phyloP scores from a whole-genome alignment of 2,888 invertebrate genomes.

The Drosophila suboccidentalis region DNA sequence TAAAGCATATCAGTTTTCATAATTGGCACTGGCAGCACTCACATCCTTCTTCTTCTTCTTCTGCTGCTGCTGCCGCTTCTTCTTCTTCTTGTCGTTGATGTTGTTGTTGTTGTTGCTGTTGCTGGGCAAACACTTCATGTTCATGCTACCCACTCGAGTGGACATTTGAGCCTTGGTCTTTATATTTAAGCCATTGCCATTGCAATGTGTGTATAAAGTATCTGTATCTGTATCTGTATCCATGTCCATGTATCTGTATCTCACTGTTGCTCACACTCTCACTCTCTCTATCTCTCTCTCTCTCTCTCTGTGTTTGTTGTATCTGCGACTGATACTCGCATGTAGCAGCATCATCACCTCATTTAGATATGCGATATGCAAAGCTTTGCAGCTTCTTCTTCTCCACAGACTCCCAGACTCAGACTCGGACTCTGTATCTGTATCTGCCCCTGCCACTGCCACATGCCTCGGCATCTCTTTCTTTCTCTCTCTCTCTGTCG shows the following conservation, averaged over 20 bases:
- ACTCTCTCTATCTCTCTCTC: neutral
- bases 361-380: constrained; percentile 80
- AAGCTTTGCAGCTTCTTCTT: constrained; percentile 57
- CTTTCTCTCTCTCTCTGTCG: neutral
- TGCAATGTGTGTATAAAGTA: constrained; percentile 39
- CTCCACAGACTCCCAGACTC: constrained; percentile 21
- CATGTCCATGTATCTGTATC: constrained; percentile 21
- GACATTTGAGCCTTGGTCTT: constrained; percentile 75
- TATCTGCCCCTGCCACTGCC: constrained; percentile 19
- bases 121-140: constrained; percentile 82
- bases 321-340: constrained; percentile 75
- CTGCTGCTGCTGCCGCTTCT: constrained; percentile 17
- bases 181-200: constrained; percentile 54
- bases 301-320: constrained; percentile 47
- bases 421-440: constrained; percentile 16
- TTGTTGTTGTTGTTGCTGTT: constrained; percentile 50
- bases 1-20: constrained; percentile 81
- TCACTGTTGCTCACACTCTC: neutral
- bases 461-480: constrained; percentile 22
- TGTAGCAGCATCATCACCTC: constrained; percentile 79
- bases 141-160: constrained; percentile 79
- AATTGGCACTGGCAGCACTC: constrained; percentile 78
- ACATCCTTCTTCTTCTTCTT: constrained; percentile 44
- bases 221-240: constrained; percentile 27
- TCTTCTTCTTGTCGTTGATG: constrained; percentile 14